Evolutionary conservation across 2,797 vertebrate genomes (phyloP), one percentile per base, ranked within the genome.

Genomic region (Rhinichthys osculus): DNA sequence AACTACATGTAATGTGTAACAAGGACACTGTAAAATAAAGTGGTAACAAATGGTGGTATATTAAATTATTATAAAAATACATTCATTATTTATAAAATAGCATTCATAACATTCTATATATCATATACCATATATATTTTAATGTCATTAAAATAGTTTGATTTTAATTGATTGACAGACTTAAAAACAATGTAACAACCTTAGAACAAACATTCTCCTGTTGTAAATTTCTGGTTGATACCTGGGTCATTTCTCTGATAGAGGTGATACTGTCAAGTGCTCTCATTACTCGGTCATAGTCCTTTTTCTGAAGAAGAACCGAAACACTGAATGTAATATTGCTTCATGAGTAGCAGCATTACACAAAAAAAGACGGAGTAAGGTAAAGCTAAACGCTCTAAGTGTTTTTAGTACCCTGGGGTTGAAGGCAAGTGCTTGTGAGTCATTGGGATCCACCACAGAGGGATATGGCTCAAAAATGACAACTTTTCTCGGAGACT

Each of bases 401-500:
- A 54, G 57, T 42, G 57, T 62, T 81, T 81, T 50, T 57, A 40
- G 88, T 93, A 97, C 96, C 93, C 96, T 94, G 64, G 96, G 96
- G 90, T 97, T 97, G 92, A 97, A 96, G 94, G 96, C 96, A 93
- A 97, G 92, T 90, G 95, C 93, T 93, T 96, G 96, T 89, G 95
- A 90, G 90, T 97, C 96, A 59, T 95, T 96, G 54, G 96, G 96
- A 90, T 97, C 96, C 80, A 97, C 96, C 91, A 97, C 96, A 82
- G 96, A 97, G 87, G 96, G 96, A 93, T 97, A 97, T 94, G 96
- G 96, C 95, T 97, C 96, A 90, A 97, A 97, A 94, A 97, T 97
- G 77, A 97, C 95, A 70, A 96, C 96, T 92, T 96, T 97, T 88
- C 96, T 96, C 57, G 96, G 96, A 84, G 96, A 97, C 88, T 96